Conservation (phyloP, 2,797 vertebrate species). For the Masticophis lateralis region DNA sequence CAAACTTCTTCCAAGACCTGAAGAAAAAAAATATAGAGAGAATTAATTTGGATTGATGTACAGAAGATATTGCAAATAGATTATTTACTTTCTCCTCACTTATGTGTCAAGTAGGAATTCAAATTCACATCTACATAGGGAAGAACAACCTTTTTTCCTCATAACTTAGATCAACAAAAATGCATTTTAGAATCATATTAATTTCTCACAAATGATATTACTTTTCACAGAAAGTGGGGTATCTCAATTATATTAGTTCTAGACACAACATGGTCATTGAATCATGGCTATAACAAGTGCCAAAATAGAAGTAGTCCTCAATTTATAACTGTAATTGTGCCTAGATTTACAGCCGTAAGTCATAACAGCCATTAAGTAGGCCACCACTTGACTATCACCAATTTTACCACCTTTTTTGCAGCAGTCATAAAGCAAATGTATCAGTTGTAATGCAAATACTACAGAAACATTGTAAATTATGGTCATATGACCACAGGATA, state of each 20-base stretch:
- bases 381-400: not conserved
- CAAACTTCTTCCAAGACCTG: constrained; percentile 94
- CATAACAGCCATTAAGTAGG: not conserved
- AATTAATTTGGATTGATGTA: not conserved
- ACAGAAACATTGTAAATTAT: not conserved
- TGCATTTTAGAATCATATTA: not conserved
- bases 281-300: not conserved
- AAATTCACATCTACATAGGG: not conserved
- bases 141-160: not conserved
- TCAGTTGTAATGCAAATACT: not conserved
- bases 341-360: not conserved
- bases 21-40: constrained; percentile 24
- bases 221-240: not conserved
- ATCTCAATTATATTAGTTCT: not conserved
- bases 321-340: not conserved
- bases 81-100: not conserved
- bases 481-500: not conserved
- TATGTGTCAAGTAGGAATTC: not conserved
- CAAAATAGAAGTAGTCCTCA: not conserved
- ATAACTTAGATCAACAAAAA: not conserved
- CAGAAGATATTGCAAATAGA: not conserved
- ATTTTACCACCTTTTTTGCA: not conserved
- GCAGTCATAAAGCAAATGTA: not conserved
- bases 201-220: not conserved
- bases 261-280: not conserved